phyloP scores from a whole-genome alignment of 2,113 vertebrate species.

The Lipophrys pholis region DNA sequence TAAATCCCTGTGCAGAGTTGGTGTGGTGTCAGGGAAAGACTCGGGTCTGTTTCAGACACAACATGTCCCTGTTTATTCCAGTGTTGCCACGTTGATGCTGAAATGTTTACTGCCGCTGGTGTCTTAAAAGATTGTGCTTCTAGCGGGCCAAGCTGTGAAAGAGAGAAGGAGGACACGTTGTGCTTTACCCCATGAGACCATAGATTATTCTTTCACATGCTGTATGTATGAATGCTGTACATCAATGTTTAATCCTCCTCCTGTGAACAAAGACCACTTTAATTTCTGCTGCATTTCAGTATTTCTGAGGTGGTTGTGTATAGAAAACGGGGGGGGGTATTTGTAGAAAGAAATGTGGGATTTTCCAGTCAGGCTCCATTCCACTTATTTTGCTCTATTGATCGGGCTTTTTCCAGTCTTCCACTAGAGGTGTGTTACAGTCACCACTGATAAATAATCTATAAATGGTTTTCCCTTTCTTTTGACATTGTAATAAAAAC shows the following conservation, averaged over 20 bases:
- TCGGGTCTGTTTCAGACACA: background rate
- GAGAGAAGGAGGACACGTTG: background rate
- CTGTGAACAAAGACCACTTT: background rate
- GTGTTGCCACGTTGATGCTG: conserved; percentile 37
- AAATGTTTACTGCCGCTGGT: conserved; percentile 37
- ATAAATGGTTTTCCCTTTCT: conserved; percentile 61
- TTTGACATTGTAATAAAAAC: conserved; percentile 32
- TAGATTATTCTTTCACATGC: conserved; percentile 2
- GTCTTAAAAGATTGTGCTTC: conserved; percentile 49
- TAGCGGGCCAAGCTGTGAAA: conserved; percentile 35
- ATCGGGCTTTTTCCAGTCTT: conserved; percentile 47
- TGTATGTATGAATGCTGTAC: conserved; percentile 1
- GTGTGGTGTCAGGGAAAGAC: background rate
- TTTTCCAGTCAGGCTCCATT: conserved; percentile 46
- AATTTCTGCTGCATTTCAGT: background rate
- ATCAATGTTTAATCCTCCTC: background rate
- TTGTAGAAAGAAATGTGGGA: conserved; percentile 8
- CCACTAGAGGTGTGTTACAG: conserved; percentile 36
- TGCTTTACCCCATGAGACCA: conserved; percentile 21
- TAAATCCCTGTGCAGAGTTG: background rate
- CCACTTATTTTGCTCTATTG: conserved; percentile 42
- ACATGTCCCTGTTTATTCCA: background rate
- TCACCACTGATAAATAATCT: conserved; percentile 44
- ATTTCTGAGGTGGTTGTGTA: background rate
- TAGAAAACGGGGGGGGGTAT: conserved; percentile 8